Base-by-base conservation (phyloP, 2,113 vertebrate genomes). In the Sturnus vulgaris region DNA sequence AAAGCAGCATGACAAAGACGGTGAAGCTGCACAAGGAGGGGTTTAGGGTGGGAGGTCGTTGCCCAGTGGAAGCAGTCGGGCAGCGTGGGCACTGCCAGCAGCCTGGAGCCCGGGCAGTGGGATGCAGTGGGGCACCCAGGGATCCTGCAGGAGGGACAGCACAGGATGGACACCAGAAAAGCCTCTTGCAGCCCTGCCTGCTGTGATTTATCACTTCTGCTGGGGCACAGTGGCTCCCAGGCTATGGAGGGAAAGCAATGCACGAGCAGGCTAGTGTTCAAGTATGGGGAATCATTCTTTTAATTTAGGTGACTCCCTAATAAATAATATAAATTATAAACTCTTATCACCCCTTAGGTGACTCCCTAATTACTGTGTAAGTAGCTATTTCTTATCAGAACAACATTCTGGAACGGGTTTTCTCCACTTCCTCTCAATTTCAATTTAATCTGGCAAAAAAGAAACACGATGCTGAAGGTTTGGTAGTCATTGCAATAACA, bases 11-110 rank as follows among this genome's bases (percentile, higher is more conserved):
- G 28, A 65, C 59, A 60, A 21, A 47, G 27, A 49, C 9, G 2
- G 1, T 1, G 5, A 82, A 35, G 37, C 37, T 27, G 55, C 7
- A 18, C 22, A 24, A n/a, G 35, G 33, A 68, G n/a, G n/a, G 21
- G 5, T 69, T 77, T 12, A 31, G 37, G 31, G 44, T 1, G 0
- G 39, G 19, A 52, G 19, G 19, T 2, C 76, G 71, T 49, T 20
- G 50, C 35, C 59, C 59, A 33, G 11, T 5, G 44, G 59, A 30
- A 76, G 53, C 59, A 30, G 46, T 0, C 4, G 7, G 12, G 40
- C 35, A 5, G 33, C 0, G 0, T 1, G 21, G 28, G 42, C 52
- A 55, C 23, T 35, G 70, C 28, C 5, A 1, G 5, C 30, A 44
- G 73, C 69, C 44, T 5, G 7, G 64, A 8, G 3, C 21, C 20